Evolutionary conservation across 2,797 vertebrate genomes (phyloP), one percentile per base, ranked within the genome.

Genomic region (Erethizon dorsatum): DNA sequence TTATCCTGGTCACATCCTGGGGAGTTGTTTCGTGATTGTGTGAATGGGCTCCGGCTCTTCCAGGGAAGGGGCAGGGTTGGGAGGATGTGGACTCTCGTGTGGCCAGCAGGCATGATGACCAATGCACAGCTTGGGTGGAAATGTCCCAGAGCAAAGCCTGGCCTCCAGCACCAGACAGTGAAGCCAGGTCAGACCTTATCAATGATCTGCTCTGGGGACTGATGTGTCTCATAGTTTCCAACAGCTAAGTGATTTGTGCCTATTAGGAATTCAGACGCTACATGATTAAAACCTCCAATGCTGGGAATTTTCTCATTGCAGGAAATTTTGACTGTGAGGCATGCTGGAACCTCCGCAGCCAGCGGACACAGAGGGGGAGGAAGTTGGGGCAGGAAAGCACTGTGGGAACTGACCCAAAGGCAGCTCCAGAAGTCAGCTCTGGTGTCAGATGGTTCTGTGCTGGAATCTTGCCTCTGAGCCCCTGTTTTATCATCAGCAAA

Each of bases 1-100:
- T 98, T 98, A 98, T 98, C 63, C 6, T 83, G 87, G 91, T 97
- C 79, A 97, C 2, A 9, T 96, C 96, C 97, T 97, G 91, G 96
- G 11, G 83, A 1, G 22, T 87, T 98, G 94, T 97, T 98, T 96
- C 92, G 95, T 95, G 96, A 96, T 98, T 71, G 94, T 97, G 94
- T 97, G 98, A 98, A 97, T 98, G 98, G 97, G 89, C 85, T 97
- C 84, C 75, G 83, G 52, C 96, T 93, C 96, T 98, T 98, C 95
- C 96, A 98, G 95, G 96, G 98, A 98, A 98, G 97, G 98, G 84
- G 95, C 75, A 92, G 95, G 97, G 98, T 50, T 93, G 18, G 57
- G 98, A 98, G 98, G 98, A 98, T 98, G 96, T 98, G 92, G 98
- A 97, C 97, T 98, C 98, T 91, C 14, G 0, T 77, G 9, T 20